Evolutionary conservation across 1,140 invertebrate species (phyloP).

Genomic region (Papilio machaon): DNA sequence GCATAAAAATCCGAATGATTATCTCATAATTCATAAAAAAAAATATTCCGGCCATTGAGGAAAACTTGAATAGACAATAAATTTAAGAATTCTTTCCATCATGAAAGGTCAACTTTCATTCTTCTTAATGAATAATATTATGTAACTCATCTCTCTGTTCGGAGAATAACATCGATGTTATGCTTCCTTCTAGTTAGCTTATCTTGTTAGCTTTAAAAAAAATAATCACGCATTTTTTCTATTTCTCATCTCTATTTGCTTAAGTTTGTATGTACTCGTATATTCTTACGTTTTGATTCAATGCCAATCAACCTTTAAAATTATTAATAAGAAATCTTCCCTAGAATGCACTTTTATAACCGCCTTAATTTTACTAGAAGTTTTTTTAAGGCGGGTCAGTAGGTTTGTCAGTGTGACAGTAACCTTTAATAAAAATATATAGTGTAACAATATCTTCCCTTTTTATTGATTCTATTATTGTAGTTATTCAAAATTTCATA

Average conservation of each 20-base stretch:
- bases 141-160: slow-evolving; percentile 64
- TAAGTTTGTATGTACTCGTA: too few relatives aligned
- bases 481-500: neutral
- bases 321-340: too few relatives aligned
- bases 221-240: too few relatives aligned
- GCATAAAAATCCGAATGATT: neutral
- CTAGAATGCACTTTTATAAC: too few relatives aligned
- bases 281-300: too few relatives aligned
- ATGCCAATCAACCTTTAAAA: too few relatives aligned
- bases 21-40: slow-evolving; percentile 12
- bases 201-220: neutral
- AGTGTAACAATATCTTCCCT: too few relatives aligned
- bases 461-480: neutral
- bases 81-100: slow-evolving; percentile 45
- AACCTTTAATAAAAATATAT: too few relatives aligned
- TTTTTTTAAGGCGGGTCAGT: too few relatives aligned
- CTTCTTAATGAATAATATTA: slow-evolving; percentile 73
- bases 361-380: too few relatives aligned
- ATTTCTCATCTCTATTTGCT: too few relatives aligned
- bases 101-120: slow-evolving; percentile 66
- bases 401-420: too few relatives aligned
- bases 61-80: slow-evolving; percentile 34
- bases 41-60: neutral
- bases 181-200: slow-evolving; percentile 54
- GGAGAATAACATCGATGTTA: slow-evolving; percentile 58